phyloP scores from a whole-genome alignment of 2,888 invertebrate species.

The Cosmopolites sordidus region DNA sequence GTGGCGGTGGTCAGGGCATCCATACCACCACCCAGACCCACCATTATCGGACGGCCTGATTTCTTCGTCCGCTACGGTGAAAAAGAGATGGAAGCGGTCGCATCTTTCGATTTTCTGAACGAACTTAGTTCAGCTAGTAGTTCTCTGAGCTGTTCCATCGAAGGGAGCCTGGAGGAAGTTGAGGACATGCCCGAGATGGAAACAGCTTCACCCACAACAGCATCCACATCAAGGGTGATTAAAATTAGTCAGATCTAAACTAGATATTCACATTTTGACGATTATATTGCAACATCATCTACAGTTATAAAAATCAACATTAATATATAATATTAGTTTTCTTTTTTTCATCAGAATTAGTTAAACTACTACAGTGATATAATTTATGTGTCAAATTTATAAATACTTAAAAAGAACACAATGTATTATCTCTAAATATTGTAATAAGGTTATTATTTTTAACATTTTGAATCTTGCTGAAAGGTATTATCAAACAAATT shows the following conservation, averaged over 20 bases:
- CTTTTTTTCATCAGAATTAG: too few relatives aligned
- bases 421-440: too few relatives aligned
- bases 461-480: too few relatives aligned
- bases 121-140: conserved; percentile 51
- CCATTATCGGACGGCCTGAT: conserved; percentile 72
- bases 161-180: conserved; percentile 32
- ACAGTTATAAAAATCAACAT: too few relatives aligned
- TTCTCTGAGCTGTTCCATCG: conserved; percentile 38
- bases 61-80: conserved; percentile 76
- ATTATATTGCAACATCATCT: too few relatives aligned
- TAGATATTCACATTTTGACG: too few relatives aligned
- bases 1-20: conserved; percentile 54
- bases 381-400: too few relatives aligned
- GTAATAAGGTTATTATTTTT: too few relatives aligned
- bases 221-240: conserved; percentile 20
- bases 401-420: too few relatives aligned
- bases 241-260: conserved; percentile 33
- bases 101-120: conserved; percentile 76
- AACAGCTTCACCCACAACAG: not conserved
- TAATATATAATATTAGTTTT: too few relatives aligned
- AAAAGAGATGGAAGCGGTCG: conserved; percentile 71
- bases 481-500: too few relatives aligned
- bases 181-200: conserved; percentile 24
- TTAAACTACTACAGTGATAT: too few relatives aligned
- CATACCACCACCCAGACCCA: conserved; percentile 56